Percentiles rank a stretch among this genome's conserved stretches.
phyloP scores from a whole-genome alignment of 2,113 vertebrate species.

The Drymodes brunneopygia region DNA sequence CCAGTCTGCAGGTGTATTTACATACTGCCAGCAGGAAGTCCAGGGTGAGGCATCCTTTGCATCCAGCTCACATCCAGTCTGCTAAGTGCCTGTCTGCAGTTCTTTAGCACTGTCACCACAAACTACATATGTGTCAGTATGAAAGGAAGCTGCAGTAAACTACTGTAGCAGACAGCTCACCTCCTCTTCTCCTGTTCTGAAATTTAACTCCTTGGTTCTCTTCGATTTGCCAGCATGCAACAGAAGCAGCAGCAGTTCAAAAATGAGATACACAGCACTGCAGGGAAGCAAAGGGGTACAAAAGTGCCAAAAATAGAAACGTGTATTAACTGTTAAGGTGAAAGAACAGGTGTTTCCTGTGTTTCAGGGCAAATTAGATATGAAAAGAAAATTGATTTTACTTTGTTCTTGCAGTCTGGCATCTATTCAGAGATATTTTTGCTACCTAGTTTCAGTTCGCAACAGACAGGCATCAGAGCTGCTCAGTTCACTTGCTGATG shows the following conservation, averaged over 20 bases:
- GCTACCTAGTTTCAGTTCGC: background rate
- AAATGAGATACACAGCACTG: slow-evolving; percentile 14
- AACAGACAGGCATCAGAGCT: slow-evolving; percentile 16
- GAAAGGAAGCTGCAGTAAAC: slow-evolving; percentile 70
- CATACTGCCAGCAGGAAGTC: slow-evolving; percentile 78
- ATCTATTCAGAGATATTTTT: slow-evolving; percentile 15
- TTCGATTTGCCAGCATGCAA: slow-evolving; percentile 19
- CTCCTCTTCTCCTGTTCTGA: slow-evolving; percentile 61
- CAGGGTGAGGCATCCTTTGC: slow-evolving; percentile 66
- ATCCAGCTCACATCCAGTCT: slow-evolving; percentile 73
- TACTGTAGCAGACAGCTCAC: slow-evolving; percentile 64
- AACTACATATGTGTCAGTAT: slow-evolving; percentile 74
- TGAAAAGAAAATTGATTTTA: background rate
- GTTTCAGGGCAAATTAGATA: background rate
- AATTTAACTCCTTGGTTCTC: slow-evolving; percentile 65
- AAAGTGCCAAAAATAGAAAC: slow-evolving; percentile 45
- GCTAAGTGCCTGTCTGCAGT: slow-evolving; percentile 74
- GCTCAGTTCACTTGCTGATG: slow-evolving; percentile 22
- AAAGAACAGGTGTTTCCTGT: slow-evolving; percentile 39
- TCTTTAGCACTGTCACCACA: slow-evolving; percentile 68
- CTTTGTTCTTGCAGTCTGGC: background rate
- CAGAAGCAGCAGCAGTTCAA: slow-evolving; percentile 7
- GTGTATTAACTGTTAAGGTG: slow-evolving; percentile 33
- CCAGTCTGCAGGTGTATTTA: slow-evolving; percentile 80
- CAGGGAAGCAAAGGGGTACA: slow-evolving; percentile 11